These are phyloP conservation scores for Tenrec ecaudatus DNA, from an alignment of 2,113 vertebrate genomes.

Conservation along the genomic window DNA sequence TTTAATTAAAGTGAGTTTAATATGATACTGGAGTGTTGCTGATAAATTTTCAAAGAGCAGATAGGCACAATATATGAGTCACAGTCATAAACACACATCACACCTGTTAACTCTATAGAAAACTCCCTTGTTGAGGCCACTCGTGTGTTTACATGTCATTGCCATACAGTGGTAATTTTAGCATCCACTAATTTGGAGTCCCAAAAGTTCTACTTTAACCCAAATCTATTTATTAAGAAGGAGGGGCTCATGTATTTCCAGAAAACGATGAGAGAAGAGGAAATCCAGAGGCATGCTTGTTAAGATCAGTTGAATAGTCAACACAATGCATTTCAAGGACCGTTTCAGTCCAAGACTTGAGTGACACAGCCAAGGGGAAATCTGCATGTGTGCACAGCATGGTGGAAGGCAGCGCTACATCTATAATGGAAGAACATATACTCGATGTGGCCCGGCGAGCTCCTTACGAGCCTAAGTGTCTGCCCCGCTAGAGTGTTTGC, in stretches of 20 bases:
- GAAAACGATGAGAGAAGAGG: background rate
- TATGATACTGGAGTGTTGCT: background rate
- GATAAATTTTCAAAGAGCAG: background rate
- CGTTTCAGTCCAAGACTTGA: background rate
- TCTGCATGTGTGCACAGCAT: background rate
- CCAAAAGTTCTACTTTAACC: slow-evolving; percentile 24
- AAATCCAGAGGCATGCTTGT: background rate
- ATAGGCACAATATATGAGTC: background rate
- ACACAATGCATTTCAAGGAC: background rate
- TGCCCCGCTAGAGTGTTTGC: background rate
- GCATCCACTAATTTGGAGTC: slow-evolving; percentile 9
- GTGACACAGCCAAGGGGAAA: background rate
- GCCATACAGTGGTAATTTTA: background rate
- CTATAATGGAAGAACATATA: background rate
- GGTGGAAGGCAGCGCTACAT: background rate
- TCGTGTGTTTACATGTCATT: background rate
- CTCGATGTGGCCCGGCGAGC: background rate
- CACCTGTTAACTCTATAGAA: background rate
- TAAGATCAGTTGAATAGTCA: background rate
- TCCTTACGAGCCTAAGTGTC: background rate
- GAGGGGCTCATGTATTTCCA: slow-evolving; percentile 32
- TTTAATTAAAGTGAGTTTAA: slow-evolving; percentile 65
- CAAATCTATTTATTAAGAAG: slow-evolving; percentile 28
- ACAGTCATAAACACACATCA: background rate
- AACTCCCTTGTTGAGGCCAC: background rate